These are phyloP conservation scores for Spea multiplicata DNA, from an alignment of 2,113 vertebrate species.

Conservation along the genomic window DNA sequence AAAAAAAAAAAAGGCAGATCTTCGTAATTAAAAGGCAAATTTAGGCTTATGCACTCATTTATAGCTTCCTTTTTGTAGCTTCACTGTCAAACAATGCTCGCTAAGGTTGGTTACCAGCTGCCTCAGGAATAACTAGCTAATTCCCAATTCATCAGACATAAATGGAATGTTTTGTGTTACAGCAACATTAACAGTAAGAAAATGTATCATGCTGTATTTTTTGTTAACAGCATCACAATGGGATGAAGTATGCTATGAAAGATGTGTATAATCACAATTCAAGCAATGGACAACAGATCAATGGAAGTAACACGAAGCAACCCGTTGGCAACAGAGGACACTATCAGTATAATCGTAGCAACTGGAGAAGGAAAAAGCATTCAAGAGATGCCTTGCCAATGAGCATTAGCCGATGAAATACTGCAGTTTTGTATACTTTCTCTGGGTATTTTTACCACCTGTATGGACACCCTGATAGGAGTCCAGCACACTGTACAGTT, in stretches of 20 bases:
- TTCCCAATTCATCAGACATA: too few species aligned
- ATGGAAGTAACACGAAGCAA: slow-evolving; percentile 66
- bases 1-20: too few species aligned
- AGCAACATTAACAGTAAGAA: too few species aligned
- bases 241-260: slow-evolving; percentile 86
- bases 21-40: too few species aligned
- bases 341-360: slow-evolving; percentile 85
- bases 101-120: too few species aligned
- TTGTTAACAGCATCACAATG: slow-evolving; percentile 69
- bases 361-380: slow-evolving; percentile 88
- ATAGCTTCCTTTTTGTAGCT: too few species aligned
- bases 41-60: too few species aligned
- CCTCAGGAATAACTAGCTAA: too few species aligned
- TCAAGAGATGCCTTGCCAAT: slow-evolving; percentile 84
- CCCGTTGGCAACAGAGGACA: slow-evolving; percentile 75
- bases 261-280: slow-evolving; percentile 75
- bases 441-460: slow-evolving; percentile 56
- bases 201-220: too few species aligned
- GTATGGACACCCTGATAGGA: slow-evolving; percentile 64
- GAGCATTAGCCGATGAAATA: slow-evolving; percentile 87
- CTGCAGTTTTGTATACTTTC: slow-evolving; percentile 55
- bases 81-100: too few species aligned
- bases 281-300: slow-evolving; percentile 68
- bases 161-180: too few species aligned
- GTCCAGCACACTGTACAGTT: slow-evolving; percentile 60